Conservation (phyloP, 35 echinoderm and acorn worm species). For the Patiria miniata region DNA sequence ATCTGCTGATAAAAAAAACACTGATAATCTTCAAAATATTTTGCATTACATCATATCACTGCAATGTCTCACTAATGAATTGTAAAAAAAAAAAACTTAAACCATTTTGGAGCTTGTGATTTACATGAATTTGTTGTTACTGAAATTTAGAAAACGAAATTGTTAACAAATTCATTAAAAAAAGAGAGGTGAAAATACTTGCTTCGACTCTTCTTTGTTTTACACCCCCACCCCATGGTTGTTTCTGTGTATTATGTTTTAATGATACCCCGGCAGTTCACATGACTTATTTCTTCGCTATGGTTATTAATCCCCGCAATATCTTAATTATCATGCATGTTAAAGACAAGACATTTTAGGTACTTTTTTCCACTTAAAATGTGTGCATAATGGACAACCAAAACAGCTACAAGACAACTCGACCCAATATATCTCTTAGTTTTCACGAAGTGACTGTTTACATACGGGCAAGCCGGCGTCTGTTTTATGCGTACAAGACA, state of each 20-base stretch:
- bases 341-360: neutral
- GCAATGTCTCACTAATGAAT: neutral
- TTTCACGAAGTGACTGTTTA: neutral
- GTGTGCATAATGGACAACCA: neutral
- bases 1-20: neutral
- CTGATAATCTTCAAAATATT: neutral
- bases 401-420: neutral
- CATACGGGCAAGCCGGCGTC: neutral
- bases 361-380: neutral
- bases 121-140: neutral
- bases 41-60: neutral
- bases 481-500: neutral
- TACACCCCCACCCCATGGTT: neutral
- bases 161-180: neutral
- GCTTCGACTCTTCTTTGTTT: neutral
- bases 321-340: neutral
- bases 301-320: neutral
- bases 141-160: neutral
- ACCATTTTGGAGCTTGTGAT: neutral
- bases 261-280: neutral
- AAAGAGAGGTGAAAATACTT: neutral
- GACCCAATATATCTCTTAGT: neutral
- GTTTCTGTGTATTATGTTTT: neutral
- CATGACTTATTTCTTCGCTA: neutral
- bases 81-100: neutral